A percentile compares a stretch with the other conserved stretches of the same genome.
phyloP scores from a whole-genome alignment of 2,888 invertebrate species.

The Sussaba pulchella region DNA sequence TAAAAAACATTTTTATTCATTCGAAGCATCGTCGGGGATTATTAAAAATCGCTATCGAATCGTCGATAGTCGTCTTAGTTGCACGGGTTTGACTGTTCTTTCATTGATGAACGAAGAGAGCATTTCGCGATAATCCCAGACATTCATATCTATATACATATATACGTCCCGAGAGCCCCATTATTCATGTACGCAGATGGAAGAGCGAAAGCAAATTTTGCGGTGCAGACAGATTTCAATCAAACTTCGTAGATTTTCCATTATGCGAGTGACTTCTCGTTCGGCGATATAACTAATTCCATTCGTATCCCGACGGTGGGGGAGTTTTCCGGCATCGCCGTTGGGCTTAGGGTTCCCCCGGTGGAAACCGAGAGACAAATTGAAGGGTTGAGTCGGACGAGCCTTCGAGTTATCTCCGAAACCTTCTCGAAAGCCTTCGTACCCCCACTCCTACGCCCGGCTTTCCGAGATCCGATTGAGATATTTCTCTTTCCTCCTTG shows the following conservation, averaged over 20 bases:
- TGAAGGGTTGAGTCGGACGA: conserved; percentile 59
- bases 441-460: conserved; percentile 22
- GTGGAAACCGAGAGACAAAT: conserved; percentile 64
- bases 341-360: conserved; percentile 43
- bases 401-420: conserved; percentile 35
- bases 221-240: conserved; percentile 74
- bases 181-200: conserved; percentile 12
- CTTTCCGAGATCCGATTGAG: conserved; percentile 50
- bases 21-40: no score
- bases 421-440: conserved; percentile 48
- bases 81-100: conserved; percentile 1
- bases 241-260: conserved; percentile 80
- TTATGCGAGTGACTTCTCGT: conserved; percentile 77
- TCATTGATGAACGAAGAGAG: conserved; percentile 31
- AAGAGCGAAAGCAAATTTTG: conserved; percentile 22
- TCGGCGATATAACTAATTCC: conserved; percentile 75
- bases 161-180: conserved; percentile 3
- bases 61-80: background rate
- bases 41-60: no score
- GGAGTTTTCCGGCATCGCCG: conserved; percentile 24
- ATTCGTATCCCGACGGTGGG: conserved; percentile 72
- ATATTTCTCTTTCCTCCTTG: conserved; percentile 28
- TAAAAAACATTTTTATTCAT: no score
- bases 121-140: background rate
- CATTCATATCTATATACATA: conserved; percentile 1